Percentiles rank a stretch among this genome's conserved stretches.
These are phyloP conservation scores for Ariopsis seemanni DNA, from an alignment of 2,113 vertebrate genomes.

Conservation along the genomic window DNA sequence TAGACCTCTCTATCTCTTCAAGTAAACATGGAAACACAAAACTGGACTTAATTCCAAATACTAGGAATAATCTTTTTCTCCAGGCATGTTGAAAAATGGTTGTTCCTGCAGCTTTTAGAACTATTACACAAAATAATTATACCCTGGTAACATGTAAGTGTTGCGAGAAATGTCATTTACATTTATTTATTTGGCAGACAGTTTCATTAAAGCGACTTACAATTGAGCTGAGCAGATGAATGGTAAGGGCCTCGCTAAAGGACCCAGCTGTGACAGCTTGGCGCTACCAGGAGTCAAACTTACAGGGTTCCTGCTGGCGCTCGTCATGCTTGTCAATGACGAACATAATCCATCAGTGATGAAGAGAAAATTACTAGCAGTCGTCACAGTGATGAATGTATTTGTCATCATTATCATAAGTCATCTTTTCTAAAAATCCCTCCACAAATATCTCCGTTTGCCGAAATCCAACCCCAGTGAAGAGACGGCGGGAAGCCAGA, in stretches of 20 bases:
- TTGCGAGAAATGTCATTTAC: neutral
- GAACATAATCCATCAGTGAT: too few relatives aligned
- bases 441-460: too few relatives aligned
- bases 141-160: neutral
- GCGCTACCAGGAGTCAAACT: neutral
- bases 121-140: neutral
- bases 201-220: neutral
- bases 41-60: neutral
- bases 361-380: too few relatives aligned
- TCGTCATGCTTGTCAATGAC: too few relatives aligned
- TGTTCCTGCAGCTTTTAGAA: neutral
- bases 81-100: neutral
- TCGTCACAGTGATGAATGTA: too few relatives aligned
- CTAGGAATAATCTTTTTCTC: neutral
- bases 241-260: neutral
- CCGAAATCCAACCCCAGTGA: too few relatives aligned
- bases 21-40: neutral
- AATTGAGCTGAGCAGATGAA: neutral
- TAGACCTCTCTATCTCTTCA: neutral
- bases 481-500: too few relatives aligned
- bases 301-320: neutral
- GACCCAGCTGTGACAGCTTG: neutral
- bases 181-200: neutral
- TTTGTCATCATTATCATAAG: too few relatives aligned
- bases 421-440: too few relatives aligned